phyloP scores from a whole-genome alignment of 2,113 vertebrate species.

The Corythoichthys intestinalis region DNA sequence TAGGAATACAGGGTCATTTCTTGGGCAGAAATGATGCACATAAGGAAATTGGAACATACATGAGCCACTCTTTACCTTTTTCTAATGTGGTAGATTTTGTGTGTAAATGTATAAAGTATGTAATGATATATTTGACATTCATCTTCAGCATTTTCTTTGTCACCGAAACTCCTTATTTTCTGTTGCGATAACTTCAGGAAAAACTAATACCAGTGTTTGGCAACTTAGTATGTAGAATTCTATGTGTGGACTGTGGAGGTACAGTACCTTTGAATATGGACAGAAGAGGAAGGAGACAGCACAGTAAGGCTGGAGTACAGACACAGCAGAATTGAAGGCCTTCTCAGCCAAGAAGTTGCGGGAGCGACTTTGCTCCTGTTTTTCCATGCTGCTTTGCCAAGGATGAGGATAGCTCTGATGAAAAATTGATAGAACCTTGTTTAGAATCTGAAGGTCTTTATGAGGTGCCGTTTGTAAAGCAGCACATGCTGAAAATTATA shows the following conservation, averaged over 20 bases:
- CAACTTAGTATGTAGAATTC: neutral
- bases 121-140: too few relatives aligned
- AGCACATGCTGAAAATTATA: too few relatives aligned
- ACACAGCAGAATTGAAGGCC: slow-evolving; percentile 84
- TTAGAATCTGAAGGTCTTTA: neutral
- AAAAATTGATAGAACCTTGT: neutral
- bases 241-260: neutral
- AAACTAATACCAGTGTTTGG: neutral
- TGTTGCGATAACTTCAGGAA: neutral
- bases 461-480: too few relatives aligned
- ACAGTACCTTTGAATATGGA: slow-evolving; percentile 73
- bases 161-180: neutral
- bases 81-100: too few relatives aligned
- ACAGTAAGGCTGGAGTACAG: slow-evolving; percentile 83
- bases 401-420: slow-evolving; percentile 70
- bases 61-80: too few relatives aligned
- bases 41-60: too few relatives aligned
- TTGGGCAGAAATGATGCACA: too few relatives aligned
- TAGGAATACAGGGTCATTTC: too few relatives aligned
- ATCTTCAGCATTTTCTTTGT: neutral
- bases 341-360: slow-evolving; percentile 85
- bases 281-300: slow-evolving; percentile 91
- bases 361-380: slow-evolving; percentile 79
- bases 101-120: too few relatives aligned
- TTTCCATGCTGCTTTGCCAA: slow-evolving; percentile 79